Evolutionary conservation across 2,888 invertebrate species (phyloP), one percentile per base, ranked within the genome.

Genomic region (Drosophila nr. perissopoda): DNA sequence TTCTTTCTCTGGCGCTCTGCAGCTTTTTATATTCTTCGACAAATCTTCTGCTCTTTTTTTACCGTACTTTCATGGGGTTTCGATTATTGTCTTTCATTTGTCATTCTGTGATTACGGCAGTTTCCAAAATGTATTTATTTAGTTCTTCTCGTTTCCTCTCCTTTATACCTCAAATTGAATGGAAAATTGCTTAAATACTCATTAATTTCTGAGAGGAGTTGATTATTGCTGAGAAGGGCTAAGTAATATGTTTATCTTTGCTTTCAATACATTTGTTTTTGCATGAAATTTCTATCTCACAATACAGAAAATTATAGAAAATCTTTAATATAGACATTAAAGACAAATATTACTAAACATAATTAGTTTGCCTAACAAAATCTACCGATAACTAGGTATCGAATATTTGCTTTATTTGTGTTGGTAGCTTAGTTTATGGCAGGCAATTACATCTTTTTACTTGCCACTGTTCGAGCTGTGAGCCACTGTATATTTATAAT

Each of bases 41-140:
- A 38, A 49, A 56, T 45, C 31, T 48, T 52, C 54, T 53, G 31
- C 49, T 40, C 18, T 38, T 52, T 34, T 45, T 40, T 68, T 36
- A 13, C 25, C 10, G 48, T 33, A 58, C 33, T 59, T 65, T 60
- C 45, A 48, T 62, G 29, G 42, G 60, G 36, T 49, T 69, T 58
- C 67, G 68, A 67, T 73, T 71, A 78, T 78, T 73, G 63, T 62
- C 69, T 36, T 67, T 67, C 66, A 81, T 73, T 81, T 84, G 69
- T 68, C 78, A 68, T 66, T 61, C 49, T 31, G 56, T 57, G 68
- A 66, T 63, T 81, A 66, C 42, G 51, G 21, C 53, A 33, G 31
- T 54, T 57, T 51, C 52, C 60, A 49, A 52, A 65, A 74, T 66
- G 21, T 53, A 57, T 58, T 77, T 57, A 57, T 73, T 67, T 45